A percentile compares a stretch with the other conserved stretches of the same genome.
Conservation (phyloP, 1,140 invertebrate genomes). For the Aricia agestis region DNA sequence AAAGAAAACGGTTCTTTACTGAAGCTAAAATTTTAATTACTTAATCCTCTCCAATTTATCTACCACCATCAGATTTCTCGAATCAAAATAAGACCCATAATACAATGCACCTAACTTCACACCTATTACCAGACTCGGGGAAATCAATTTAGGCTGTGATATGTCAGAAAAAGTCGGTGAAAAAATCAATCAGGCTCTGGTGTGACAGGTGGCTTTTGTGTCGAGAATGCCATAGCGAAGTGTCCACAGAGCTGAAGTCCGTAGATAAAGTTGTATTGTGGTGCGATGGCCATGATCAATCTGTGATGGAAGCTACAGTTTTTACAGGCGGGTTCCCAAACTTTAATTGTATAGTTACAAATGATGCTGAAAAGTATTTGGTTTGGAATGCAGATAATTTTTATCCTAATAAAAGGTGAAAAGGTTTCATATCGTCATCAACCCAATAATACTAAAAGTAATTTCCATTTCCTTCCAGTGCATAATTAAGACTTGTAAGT, state of each 20-base stretch:
- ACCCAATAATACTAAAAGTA: too few relatives aligned
- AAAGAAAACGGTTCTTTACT: too few relatives aligned
- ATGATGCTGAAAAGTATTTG: too few relatives aligned
- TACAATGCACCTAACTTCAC: constrained; percentile 6
- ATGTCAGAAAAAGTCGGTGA: constrained; percentile 47
- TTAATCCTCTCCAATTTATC: too few relatives aligned
- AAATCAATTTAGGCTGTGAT: constrained; percentile 43
- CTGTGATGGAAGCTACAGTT: constrained; percentile 6
- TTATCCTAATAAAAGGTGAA: too few relatives aligned
- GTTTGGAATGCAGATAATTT: too few relatives aligned
- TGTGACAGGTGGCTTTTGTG: constrained; percentile 64
- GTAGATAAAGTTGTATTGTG: constrained; percentile 59
- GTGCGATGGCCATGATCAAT: constrained; percentile 44
- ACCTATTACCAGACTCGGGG: constrained; percentile 23
- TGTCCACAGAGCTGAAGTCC: constrained; percentile 48
- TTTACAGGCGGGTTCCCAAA: not conserved
- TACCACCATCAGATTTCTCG: not conserved
- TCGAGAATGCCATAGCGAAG: constrained; percentile 60
- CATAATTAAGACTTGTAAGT: too few relatives aligned
- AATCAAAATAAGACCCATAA: not conserved
- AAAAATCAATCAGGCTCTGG: constrained; percentile 69
- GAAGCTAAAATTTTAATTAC: too few relatives aligned
- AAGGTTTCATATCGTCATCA: too few relatives aligned
- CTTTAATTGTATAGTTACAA: not conserved
- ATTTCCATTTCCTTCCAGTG: too few relatives aligned